Base-by-base conservation (phyloP, 2,888 invertebrate genomes). In the Parnassius apollo region DNA sequence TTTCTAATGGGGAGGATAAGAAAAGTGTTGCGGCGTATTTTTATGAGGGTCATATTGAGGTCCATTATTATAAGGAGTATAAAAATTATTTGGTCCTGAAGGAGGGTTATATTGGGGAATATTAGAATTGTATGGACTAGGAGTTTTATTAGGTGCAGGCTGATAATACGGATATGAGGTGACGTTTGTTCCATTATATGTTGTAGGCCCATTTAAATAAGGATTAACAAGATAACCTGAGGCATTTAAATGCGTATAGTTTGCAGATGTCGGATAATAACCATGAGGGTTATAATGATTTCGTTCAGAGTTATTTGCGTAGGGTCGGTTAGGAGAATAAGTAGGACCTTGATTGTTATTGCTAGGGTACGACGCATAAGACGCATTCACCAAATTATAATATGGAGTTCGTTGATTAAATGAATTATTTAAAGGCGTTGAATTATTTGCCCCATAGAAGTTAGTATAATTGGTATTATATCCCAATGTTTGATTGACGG, bases 21-120 rank as follows among this genome's bases (percentile, higher is more conserved):
- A 72, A 62, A 78, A 78, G 57, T 74, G 65, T 18, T 75, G 69
- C n/a, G 80, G 71, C 49, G 72, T 70, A 51, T 75, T 72, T 69
- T 67, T 76, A 1, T 66, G 71, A 2, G 78, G 75, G 60, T 82
- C 80, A 46, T 75, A 74, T 48, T 67, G 55, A 18, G 68, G 62
- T 25, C 61, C 66, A 42, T 69, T 71, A 22, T 57, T 69, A 57
- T 67, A 69, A 45, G 71, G 61, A 57, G 75, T 69, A 52, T 67
- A 71, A 50, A 66, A 66, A 46, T 60, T 53, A 61, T 66, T 65
- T 50, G 63, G 42, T 60, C 69, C 64, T 25, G 52, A 52, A 49
- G 48, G 45, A 8, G 48, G 25, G 60, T 72, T 69, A 52, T 71
- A 64, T 52, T 60, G 60, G 9, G 53, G 48, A 42, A 42, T 42